Evolutionary conservation across 2,888 invertebrate species (phyloP).

Genomic region (Sphaeridia pumilis): DNA sequence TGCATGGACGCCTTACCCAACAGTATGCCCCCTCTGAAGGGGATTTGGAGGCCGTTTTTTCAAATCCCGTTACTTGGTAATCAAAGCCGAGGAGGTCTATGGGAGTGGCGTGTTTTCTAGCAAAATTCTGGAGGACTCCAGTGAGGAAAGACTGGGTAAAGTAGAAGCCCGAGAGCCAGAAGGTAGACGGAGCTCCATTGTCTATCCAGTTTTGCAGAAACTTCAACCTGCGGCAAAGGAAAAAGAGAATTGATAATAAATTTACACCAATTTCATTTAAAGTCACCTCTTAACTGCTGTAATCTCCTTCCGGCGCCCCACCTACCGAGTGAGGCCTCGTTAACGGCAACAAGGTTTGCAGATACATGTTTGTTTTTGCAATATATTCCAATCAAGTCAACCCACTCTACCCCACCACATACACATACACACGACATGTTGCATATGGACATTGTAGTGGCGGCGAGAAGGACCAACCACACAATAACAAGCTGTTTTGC

Average conservation of each 20-base stretch:
- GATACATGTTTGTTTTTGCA: no score
- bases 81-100: conserved; percentile 77
- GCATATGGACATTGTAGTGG: no score
- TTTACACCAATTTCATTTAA: not conserved
- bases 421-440: no score
- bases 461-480: no score
- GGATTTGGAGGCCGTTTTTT: conserved; percentile 45
- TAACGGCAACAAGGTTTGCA: no score
- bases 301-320: no score
- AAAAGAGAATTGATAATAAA: not conserved
- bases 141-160: conserved; percentile 93
- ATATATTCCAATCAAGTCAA: no score
- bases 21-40: conserved; percentile 16
- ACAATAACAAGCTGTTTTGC: no score
- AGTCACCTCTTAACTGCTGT: not conserved
- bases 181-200: conserved; percentile 64
- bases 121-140: conserved; percentile 82
- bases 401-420: no score
- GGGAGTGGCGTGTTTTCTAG: conserved; percentile 79
- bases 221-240: conserved; percentile 1
- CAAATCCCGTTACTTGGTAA: conserved; percentile 55
- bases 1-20: conserved; percentile 9
- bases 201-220: conserved; percentile 62
- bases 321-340: no score
- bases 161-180: conserved; percentile 89